Base-by-base conservation (phyloP, 2,888 invertebrate species). In the Omphaloscelis lunosa region DNA sequence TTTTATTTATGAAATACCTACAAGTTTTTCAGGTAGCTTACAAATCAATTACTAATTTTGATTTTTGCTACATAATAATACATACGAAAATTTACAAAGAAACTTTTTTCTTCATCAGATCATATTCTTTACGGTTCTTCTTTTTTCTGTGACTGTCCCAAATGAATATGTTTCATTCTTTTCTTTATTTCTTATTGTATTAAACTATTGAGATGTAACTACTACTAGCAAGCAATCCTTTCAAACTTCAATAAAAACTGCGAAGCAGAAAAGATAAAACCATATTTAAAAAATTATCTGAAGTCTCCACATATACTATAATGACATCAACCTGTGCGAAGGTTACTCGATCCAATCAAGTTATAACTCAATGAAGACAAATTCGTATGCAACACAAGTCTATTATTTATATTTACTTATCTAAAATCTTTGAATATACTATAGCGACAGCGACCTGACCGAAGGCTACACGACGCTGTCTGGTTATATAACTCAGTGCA, bases 381-480 rank as follows among this genome's bases (percentile, higher is more conserved):
- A 71, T 62, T 27, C 62, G 48, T 61, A 66, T 70, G 56, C 68
- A 65, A 15, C 29, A 20, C 41, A 51, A 20, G 20, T 69, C 66
- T 48, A 70, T 15, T 56, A 39, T 15, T 15, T 29, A 12, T 0
- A 68, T 17, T n/a, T 68, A 2, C 74, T 91, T 92, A 91, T 94
- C 93, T 93, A 80, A 83, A 70, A 74, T 73, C 88, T 79, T 83
- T 68, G 81, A 88, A 82, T 93, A 90, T 93, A 93, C 94, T 93
- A 84, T 75, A 87, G 83, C 84, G 92, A 77, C 93, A 92, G 88
- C 93, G 94, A 95, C 95, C 94, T 87, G 89, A 77, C 63, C 88
- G 95, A 95, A 95, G 95, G 95, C 93, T 95, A 90, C 75, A 72
- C 86, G 85, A 61, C 48, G 17, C 41, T 56, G 88, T 83, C 83